Evolutionary conservation across 1,140 invertebrate species (phyloP), one percentile per base, ranked within the genome.

Genomic region (Listronotus bonariensis): DNA sequence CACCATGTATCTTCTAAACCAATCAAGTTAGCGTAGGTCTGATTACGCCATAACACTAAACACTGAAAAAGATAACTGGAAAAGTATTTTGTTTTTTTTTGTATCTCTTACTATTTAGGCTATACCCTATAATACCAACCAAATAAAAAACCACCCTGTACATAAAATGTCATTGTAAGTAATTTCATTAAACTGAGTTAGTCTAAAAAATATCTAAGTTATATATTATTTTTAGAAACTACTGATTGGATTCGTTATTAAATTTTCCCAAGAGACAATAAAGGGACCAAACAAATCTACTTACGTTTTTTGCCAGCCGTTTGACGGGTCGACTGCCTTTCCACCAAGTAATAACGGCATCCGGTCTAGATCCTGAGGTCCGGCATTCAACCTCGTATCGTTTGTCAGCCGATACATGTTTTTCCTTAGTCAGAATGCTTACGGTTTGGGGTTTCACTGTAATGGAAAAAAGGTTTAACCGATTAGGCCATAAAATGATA

Each of bases 281-380:
- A 54, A 46, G 38, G 38, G 14, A 42, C 18, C 18, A 51, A 62
- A 62, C 49, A 62, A 53, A 62, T 62, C 48, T 72, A 87, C 89
- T 91, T 80, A 92, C 90, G 74, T 87, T 91, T 79, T 91, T 89
- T 53, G 87, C 86, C 77, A 89, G 85, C 76, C 86, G 84, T 78
- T 90, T 89, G 40, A 93, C 85, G 75, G 89, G 88, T 71, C 88
- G 84, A 74, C 86, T 90, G 64, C 88, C 89, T 76, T 91, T 92
- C 89, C 89, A 92, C 90, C 91, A 95, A 17, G 89, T 89, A 71
- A 95, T 91, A n/a, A 85, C 79, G 3, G 92, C 90, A 67, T 89
- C 86, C 0, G 93, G 92, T 59, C 89, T 82, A 0, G 92, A 93
- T 41, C 92, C 93, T 0, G 86, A 86, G 18, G 91, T 89, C 69